A percentile compares a stretch with the other conserved stretches of the same genome.
Conservation (phyloP, 2,113 vertebrate species). For the Ammodytes dubius region DNA sequence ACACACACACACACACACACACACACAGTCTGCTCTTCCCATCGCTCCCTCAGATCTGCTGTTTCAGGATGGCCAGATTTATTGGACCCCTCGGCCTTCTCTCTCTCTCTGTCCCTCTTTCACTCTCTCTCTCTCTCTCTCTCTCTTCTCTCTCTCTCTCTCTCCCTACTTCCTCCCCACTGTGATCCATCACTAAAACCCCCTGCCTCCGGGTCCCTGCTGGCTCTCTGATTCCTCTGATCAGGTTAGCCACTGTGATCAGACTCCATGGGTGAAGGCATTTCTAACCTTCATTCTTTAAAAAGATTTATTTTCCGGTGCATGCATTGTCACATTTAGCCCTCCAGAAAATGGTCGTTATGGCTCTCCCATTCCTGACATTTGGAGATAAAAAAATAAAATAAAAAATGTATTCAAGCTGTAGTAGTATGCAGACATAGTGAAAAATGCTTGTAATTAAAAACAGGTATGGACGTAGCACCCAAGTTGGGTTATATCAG, state of each 20-base stretch:
- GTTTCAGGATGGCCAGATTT: constrained; percentile 46
- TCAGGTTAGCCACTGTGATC: constrained; percentile 40
- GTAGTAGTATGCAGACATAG: background rate
- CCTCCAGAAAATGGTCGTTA: background rate
- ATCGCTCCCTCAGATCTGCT: constrained; percentile 61
- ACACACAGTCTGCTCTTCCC: constrained; percentile 11
- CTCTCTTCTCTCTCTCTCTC: background rate
- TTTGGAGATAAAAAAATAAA: background rate
- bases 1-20: no score
- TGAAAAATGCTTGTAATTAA: no score
- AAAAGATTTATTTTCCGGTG: constrained; percentile 39
- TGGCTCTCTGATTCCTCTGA: constrained; percentile 51
- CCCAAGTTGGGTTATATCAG: no score
- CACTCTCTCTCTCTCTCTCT: background rate
- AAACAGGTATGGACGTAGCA: no score
- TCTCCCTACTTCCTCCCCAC: background rate
- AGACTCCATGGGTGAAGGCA: constrained; percentile 24
- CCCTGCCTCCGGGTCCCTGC: constrained; percentile 45
- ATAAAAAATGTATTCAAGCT: background rate
- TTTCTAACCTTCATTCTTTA: constrained; percentile 39
- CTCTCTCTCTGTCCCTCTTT: background rate
- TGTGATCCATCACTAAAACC: constrained; percentile 65
- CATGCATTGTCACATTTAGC: constrained; percentile 11
- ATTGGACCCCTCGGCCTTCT: constrained; percentile 3
- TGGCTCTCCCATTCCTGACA: background rate